Evolutionary conservation across 2,113 vertebrate species (phyloP).

Genomic region (Sceloporus tristichus): DNA sequence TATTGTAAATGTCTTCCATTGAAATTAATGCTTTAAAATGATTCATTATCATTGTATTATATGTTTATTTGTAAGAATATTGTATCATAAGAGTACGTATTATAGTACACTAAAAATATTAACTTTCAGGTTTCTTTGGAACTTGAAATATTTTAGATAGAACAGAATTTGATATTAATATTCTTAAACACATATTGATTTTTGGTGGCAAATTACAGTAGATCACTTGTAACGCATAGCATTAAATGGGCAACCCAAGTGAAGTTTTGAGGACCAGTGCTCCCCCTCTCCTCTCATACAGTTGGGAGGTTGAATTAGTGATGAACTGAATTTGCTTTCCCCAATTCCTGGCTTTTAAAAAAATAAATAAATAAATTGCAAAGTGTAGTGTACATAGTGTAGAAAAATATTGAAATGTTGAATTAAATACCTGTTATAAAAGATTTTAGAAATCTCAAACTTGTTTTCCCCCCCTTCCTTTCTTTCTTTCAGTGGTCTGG

Average conservation of each 20-base stretch:
- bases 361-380: no score
- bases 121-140: neutral
- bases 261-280: neutral
- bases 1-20: neutral
- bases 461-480: constrained; percentile 31
- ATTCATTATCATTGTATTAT: neutral
- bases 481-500: constrained; percentile 93
- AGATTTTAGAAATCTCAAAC: constrained; percentile 44
- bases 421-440: constrained; percentile 11
- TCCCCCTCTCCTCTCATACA: neutral
- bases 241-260: neutral
- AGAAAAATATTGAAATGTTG: neutral
- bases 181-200: neutral
- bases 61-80: neutral
- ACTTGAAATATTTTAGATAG: neutral
- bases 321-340: neutral
- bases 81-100: neutral
- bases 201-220: neutral
- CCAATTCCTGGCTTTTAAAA: neutral
- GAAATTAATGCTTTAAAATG: neutral
- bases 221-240: neutral
- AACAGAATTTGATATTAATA: neutral
- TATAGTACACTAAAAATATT: neutral
- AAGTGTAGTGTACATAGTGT: neutral
- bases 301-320: neutral